Conservation (phyloP, 2,888 invertebrate species). For the Eupithecia tripunctaria region DNA sequence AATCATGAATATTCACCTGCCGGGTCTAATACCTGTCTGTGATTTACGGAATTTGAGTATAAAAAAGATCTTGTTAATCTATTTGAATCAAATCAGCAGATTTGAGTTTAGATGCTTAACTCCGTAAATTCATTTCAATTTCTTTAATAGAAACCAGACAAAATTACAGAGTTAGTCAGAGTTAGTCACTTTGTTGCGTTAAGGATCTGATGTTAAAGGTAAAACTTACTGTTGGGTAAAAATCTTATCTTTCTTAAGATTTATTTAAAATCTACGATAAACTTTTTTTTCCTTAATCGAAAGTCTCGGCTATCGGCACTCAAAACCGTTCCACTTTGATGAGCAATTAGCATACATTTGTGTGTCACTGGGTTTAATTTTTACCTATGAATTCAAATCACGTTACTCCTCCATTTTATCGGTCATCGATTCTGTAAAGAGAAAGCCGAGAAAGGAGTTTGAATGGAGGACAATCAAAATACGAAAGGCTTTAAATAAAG, state of each 20-base stretch:
- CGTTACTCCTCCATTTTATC: constrained; percentile 10
- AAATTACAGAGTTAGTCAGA: not conserved
- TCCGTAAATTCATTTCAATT: not conserved
- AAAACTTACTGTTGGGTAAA: not conserved
- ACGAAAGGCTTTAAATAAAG: constrained; percentile 13
- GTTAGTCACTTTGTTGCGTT: not conserved
- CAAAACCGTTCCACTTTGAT: constrained; percentile 21
- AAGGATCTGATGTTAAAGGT: not conserved
- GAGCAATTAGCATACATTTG: constrained; percentile 37
- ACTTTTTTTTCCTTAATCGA: not conserved
- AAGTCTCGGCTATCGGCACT: not conserved
- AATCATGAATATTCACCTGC: constrained; percentile 42
- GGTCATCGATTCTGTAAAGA: constrained; percentile 14
- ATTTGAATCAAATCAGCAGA: not conserved
- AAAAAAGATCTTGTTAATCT: not conserved
- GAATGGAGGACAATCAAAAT: constrained; percentile 3
- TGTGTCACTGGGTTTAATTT: constrained; percentile 30
- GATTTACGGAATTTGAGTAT: constrained; percentile 27
- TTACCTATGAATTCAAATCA: constrained; percentile 30
- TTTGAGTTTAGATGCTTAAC: not conserved
- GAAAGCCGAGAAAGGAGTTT: constrained; percentile 9
- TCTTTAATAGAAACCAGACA: not conserved
- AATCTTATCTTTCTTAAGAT: not conserved
- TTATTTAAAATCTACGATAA: not conserved
- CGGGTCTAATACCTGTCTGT: constrained; percentile 23